Base-by-base conservation (phyloP, 2,888 invertebrate species). In the Acleris laterana region DNA sequence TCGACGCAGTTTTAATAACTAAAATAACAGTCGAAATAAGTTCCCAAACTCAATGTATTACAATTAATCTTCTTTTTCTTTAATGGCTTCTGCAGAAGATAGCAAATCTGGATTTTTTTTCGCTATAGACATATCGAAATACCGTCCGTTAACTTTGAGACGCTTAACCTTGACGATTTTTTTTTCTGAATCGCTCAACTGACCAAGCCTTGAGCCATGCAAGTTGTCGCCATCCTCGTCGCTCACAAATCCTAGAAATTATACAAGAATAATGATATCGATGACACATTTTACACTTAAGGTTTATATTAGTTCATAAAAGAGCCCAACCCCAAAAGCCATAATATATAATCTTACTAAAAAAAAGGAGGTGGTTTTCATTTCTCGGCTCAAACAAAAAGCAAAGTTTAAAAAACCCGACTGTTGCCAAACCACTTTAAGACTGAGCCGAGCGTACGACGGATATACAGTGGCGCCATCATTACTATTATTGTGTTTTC, bases 181-280 rank as follows among this genome's bases (percentile, higher is more conserved):
- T n/a, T 57, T 44, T 11, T 57, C 56, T n/a, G 56, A 22, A 7
- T 57, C 56, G 5, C 56, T 57, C 13, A 57, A 44, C 11, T 57
- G 56, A 9, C 46, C 56, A 16, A 16, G 2, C 44, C 11, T 46
- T 46, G 42, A 17, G 13, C 22, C 44, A 20, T 57, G 25, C 16
- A 57, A 25, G 3, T 57, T 57, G 25, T 57, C 56, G 6, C 56
- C 56, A 25, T 57, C 56, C 7, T 28, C 56, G 44, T 57, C 56
- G 13, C 42, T 46, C 22, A 9, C n/a, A 16, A 46, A 44, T 46
- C 46, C 56, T 57, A 9, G 11, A 56, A 55, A 19, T 16, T 11
- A 32, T n/a, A 28, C 2, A n/a, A 51, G 28, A 51, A n/a, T 7
- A n/a, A n/a, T n/a, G 0, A 16, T 38, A 38, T 38, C 20, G 20